These are phyloP conservation scores for Barnardius zonarius DNA, from an alignment of 2,113 vertebrate species.

Conservation along the genomic window DNA sequence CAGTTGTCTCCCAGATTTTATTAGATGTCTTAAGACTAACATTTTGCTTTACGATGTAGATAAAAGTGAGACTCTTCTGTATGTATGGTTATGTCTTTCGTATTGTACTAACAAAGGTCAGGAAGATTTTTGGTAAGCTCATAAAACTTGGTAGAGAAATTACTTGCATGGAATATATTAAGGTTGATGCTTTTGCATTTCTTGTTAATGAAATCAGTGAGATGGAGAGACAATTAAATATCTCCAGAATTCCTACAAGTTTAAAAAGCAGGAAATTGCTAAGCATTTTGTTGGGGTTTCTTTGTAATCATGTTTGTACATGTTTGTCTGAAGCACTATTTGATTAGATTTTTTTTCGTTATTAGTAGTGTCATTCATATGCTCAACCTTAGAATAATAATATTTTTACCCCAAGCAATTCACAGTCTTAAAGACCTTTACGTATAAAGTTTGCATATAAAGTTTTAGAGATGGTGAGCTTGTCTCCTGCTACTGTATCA, in stretches of 20 bases:
- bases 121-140: not conserved
- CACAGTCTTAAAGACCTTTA: not conserved
- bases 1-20: not conserved
- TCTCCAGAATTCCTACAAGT: not conserved
- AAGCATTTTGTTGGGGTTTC: not conserved
- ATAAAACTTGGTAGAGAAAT: not conserved
- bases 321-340: not conserved
- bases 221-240: not conserved
- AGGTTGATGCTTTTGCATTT: not conserved
- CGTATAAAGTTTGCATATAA: not conserved
- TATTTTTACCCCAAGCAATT: not conserved
- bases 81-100: not conserved
- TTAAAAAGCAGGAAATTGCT: not conserved
- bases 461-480: not conserved
- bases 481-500: not conserved
- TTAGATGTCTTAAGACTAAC: not conserved
- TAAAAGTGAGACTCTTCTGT: not conserved
- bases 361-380: not conserved
- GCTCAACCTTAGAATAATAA: not conserved
- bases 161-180: not conserved
- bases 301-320: not conserved
- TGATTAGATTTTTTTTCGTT: not conserved
- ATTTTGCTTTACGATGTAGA: not conserved
- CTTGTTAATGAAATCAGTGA: not conserved
- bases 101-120: not conserved